phyloP scores from a whole-genome alignment of 2,888 invertebrate genomes.

The Lithophane socia region DNA sequence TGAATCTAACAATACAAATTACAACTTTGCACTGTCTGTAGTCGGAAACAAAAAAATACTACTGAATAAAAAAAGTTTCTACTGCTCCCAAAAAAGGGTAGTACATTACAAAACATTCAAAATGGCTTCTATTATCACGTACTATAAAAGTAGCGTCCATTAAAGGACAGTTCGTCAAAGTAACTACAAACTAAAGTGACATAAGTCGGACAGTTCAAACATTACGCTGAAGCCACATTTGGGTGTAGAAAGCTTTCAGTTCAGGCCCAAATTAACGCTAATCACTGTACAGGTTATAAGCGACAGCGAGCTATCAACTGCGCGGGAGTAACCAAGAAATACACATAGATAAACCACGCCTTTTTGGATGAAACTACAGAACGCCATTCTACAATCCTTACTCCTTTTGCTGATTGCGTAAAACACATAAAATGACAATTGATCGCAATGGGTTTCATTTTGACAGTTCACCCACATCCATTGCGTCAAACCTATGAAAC shows the following conservation, averaged over 20 bases:
- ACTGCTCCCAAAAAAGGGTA: neutral
- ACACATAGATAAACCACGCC: neutral
- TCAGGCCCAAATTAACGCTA: conserved; percentile 57
- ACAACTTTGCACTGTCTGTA: neutral
- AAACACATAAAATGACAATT: too few species aligned
- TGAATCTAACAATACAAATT: neutral
- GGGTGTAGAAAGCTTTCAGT: conserved; percentile 63
- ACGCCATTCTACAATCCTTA: neutral
- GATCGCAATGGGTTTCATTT: too few species aligned
- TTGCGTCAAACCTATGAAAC: too few species aligned
- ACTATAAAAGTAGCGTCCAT: conserved; percentile 11
- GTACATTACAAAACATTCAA: conserved; percentile 9
- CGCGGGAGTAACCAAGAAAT: neutral
- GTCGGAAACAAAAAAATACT: neutral
- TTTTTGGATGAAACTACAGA: neutral
- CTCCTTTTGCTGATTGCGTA: neutral
- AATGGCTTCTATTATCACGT: conserved; percentile 31
- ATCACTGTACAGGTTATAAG: conserved; percentile 56
- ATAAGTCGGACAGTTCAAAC: conserved; percentile 33
- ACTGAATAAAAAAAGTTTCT: neutral
- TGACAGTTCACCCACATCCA: too few species aligned
- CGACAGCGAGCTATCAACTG: neutral
- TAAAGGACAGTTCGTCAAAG: conserved; percentile 22
- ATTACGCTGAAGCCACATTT: conserved; percentile 59
- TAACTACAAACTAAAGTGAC: conserved; percentile 29